Base-by-base conservation (phyloP, 2,113 vertebrate species). In the Rhea americana region DNA sequence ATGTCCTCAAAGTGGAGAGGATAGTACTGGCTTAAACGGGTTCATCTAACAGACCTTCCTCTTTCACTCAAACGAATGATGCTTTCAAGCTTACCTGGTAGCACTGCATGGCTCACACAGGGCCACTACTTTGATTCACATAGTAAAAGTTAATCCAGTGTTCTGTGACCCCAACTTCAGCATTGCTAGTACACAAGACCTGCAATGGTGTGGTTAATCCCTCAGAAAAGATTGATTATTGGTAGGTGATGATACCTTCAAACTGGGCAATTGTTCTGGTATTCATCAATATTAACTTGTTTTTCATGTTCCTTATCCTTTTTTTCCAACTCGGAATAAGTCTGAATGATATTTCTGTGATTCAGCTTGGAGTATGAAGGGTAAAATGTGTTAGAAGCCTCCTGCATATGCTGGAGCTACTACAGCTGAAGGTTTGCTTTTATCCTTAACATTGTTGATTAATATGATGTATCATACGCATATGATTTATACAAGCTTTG, bases 21-120 rank as follows among this genome's bases (percentile, higher is more conserved):
- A 74, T 41, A 50, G 63, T 67, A 63, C 37, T 59, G 72, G 73
- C 71, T 92, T 1, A 11, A 92, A 21, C 6, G 1, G 41, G 59
- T 48, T 89, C 75, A 62, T 85, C 41, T 71, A 21, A 92, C 94
- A 83, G 32, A 47, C 76, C 72, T 82, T 92, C 65, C 61, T 87
- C 87, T 90, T 91, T 91, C 82, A 93, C 0, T 3, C 70, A 48
- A 85, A 95, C 76, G 32, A 68, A 68, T 12, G 19, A 78, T 93
- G 85, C 61, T 74, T 78, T 74, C 67, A 77, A n/a, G 75, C 72
- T 92, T 92, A 83, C 53, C 72, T 55, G 95, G 77, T 78, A 77
- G 59, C 55, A 63, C n/a, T 92, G 92, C 89, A 67, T 94, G 87
- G 87, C 48, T 70, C 78, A 11, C 41, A 37, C 1, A 6, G 5